Conservation (phyloP, 2,797 vertebrate genomes). For the Acipenser transmontanus region DNA sequence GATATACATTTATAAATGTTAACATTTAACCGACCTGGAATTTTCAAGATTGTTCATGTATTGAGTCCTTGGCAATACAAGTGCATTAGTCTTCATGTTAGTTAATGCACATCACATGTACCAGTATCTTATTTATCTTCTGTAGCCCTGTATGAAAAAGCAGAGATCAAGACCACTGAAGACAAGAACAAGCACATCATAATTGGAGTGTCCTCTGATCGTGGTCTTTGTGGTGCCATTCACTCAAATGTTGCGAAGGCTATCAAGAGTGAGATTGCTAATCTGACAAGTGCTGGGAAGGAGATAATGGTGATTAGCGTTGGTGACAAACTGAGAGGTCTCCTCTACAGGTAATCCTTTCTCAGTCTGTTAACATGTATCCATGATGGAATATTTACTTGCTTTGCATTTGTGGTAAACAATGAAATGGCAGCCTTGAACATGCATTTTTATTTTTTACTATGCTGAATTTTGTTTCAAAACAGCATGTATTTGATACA, state of each 20-base stretch:
- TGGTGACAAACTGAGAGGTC: slow-evolving; percentile 85
- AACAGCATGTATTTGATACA: no score
- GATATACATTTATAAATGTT: no score
- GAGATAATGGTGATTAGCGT: slow-evolving; percentile 92
- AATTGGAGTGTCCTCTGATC: slow-evolving; percentile 67
- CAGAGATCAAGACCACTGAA: slow-evolving; percentile 78
- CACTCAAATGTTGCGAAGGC: slow-evolving; percentile 63
- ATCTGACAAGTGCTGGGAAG: slow-evolving; percentile 63
- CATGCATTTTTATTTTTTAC: no score
- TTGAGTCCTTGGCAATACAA: background rate
- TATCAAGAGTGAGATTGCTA: slow-evolving; percentile 50
- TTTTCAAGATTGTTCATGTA: no score
- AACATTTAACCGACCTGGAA: no score
- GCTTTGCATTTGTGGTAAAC: no score
- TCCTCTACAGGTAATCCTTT: slow-evolving; percentile 67
- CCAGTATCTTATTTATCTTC: fast-evolving
- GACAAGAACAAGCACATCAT: slow-evolving; percentile 67
- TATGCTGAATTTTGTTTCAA: no score
- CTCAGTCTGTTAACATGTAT: background rate
- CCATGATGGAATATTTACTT: no score
- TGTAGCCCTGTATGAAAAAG: slow-evolving; percentile 90
- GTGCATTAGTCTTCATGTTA: background rate
- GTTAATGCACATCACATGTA: background rate
- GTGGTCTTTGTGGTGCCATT: slow-evolving; percentile 68
- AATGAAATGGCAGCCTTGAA: no score